Evolutionary conservation across 2,113 vertebrate species (phyloP).

Genomic region (Thinocorus orbignyianus): DNA sequence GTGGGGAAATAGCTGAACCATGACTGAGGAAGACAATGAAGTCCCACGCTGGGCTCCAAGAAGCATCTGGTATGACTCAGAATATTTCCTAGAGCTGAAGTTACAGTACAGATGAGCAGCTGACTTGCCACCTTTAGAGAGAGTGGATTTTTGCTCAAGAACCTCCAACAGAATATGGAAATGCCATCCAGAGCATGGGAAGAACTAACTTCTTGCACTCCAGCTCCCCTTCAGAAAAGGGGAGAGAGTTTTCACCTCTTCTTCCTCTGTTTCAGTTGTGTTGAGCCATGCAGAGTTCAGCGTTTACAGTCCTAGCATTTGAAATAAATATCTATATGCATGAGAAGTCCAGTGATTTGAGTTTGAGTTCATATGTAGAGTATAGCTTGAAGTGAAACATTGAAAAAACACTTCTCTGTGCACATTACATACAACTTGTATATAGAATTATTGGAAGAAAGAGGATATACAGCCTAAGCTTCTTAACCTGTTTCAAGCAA

Average conservation of each 20-base stretch:
- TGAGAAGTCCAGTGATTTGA: neutral
- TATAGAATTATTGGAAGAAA: neutral
- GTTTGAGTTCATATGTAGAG: neutral
- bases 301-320: neutral
- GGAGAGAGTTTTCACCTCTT: neutral
- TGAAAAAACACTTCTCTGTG: neutral
- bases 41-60: neutral
- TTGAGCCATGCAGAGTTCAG: neutral
- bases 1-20: conserved; percentile 13
- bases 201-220: neutral
- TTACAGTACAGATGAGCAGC: neutral
- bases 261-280: neutral
- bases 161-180: neutral
- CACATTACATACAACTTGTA: neutral
- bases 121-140: neutral
- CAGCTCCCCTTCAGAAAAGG: neutral
- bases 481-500: neutral
- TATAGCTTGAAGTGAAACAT: neutral
- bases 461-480: neutral
- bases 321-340: neutral
- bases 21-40: conserved; percentile 48
- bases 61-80: conserved; percentile 45
- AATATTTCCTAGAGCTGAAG: conserved; percentile 46
- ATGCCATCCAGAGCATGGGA: neutral
- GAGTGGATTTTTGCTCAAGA: neutral